phyloP scores from a whole-genome alignment of 2,888 invertebrate genomes.

The Unio delphinus region DNA sequence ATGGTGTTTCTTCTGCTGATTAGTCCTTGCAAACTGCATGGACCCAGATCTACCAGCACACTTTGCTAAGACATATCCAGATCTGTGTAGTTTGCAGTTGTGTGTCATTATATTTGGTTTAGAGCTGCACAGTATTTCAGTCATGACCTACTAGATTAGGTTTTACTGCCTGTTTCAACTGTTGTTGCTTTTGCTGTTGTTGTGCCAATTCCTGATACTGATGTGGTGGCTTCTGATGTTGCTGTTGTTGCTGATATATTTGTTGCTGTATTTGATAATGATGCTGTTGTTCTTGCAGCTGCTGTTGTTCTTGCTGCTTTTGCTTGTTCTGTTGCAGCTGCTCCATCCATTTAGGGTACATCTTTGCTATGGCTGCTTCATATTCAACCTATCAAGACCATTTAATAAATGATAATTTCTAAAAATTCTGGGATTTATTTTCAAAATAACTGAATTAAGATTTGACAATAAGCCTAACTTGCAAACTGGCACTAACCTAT shows the following conservation, averaged over 20 bases:
- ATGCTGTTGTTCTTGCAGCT: constrained; percentile 28
- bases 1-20: too few species aligned
- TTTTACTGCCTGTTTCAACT: not conserved
- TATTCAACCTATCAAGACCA: constrained; percentile 49
- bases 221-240: constrained; percentile 8
- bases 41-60: too few species aligned
- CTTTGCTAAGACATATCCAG: too few species aligned
- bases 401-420: constrained; percentile 5
- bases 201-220: not conserved
- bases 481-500: too few species aligned
- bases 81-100: too few species aligned
- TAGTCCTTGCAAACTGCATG: too few species aligned
- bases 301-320: constrained; percentile 23
- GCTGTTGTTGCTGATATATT: not conserved
- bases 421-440: too few species aligned
- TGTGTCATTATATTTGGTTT: too few species aligned
- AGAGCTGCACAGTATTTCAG: too few species aligned
- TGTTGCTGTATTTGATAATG: constrained; percentile 4
- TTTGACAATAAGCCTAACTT: not conserved
- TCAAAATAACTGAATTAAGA: not conserved
- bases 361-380: constrained; percentile 62
- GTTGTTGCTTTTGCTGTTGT: constrained; percentile 11
- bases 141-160: too few species aligned
- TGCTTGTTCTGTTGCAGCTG: constrained; percentile 36
- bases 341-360: constrained; percentile 66